These are phyloP conservation scores for Drosophila sproati DNA, from an alignment of 1,140 invertebrate genomes.

Conservation along the genomic window DNA sequence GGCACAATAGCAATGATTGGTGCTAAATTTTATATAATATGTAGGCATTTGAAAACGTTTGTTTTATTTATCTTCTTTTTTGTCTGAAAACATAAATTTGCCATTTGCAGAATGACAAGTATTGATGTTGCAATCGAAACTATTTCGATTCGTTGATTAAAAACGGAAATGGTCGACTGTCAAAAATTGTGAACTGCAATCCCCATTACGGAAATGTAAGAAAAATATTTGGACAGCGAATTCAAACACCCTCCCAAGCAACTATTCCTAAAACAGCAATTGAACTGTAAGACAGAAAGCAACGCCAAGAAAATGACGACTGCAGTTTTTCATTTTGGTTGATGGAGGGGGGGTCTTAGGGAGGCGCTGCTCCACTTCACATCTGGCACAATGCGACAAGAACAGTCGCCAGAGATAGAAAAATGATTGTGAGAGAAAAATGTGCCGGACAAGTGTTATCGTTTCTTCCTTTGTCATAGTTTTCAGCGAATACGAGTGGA, in stretches of 20 bases:
- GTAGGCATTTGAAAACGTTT: constrained; percentile 33
- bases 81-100: constrained; percentile 26
- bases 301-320: constrained; percentile 78
- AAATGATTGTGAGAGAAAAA: constrained; percentile 37
- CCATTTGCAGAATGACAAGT: constrained; percentile 56
- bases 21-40: constrained; percentile 74
- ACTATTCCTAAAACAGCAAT: constrained; percentile 44
- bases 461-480: constrained; percentile 49
- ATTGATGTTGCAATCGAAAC: constrained; percentile 78
- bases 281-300: constrained; percentile 67
- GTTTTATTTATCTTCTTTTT: constrained; percentile 1
- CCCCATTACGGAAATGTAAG: constrained; percentile 45
- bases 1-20: constrained; percentile 65
- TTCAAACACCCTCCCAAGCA: not conserved
- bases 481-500: constrained; percentile 13
- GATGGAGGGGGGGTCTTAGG: constrained; percentile 2
- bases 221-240: constrained; percentile 50
- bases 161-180: constrained; percentile 46
- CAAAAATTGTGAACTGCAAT: constrained; percentile 35
- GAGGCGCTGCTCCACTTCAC: constrained; percentile 56
- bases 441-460: constrained; percentile 42
- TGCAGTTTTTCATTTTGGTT: constrained; percentile 55
- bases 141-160: constrained; percentile 51
- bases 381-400: constrained; percentile 67
- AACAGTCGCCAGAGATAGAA: constrained; percentile 29